Evolutionary conservation across 2,888 invertebrate genomes (phyloP).

Genomic region (Tetanocera ferruginea): DNA sequence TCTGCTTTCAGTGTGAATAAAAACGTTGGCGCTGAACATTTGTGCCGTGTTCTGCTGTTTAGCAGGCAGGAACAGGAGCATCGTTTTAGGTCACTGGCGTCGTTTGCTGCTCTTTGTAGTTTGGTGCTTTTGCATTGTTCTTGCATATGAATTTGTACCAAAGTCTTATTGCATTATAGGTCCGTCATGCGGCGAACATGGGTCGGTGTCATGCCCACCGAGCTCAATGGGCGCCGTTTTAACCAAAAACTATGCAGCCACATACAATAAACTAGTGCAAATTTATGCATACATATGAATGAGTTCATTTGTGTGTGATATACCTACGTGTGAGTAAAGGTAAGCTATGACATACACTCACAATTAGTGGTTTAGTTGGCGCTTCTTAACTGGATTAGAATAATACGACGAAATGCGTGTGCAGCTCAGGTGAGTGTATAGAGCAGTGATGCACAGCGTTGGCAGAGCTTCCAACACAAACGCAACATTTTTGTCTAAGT

Average conservation of each 20-base stretch:
- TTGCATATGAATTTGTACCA: slow-evolving; percentile 15
- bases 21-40: slow-evolving; percentile 4
- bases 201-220: not conserved
- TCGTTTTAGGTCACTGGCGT: not conserved
- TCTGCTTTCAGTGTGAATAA: slow-evolving; percentile 50
- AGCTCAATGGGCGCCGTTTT: not conserved
- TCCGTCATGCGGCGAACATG: not conserved
- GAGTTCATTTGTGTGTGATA: not conserved
- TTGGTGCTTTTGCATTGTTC: not conserved
- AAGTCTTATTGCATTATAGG: not conserved
- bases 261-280: not conserved
- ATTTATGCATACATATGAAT: not conserved
- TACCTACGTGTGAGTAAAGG: not conserved
- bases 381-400: too few species aligned
- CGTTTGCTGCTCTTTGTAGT: not conserved
- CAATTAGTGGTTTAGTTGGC: too few species aligned
- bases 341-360: too few species aligned
- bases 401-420: too few species aligned
- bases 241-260: not conserved
- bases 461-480: too few species aligned
- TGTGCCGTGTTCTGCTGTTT: not conserved
- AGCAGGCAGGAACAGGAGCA: too few species aligned
- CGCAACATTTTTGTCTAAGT: too few species aligned
- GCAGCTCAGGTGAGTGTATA: too few species aligned
- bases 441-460: too few species aligned